Evolutionary conservation across 2,113 vertebrate species (phyloP), one percentile per base, ranked within the genome.

Genomic region (Lepidothrix coronata): DNA sequence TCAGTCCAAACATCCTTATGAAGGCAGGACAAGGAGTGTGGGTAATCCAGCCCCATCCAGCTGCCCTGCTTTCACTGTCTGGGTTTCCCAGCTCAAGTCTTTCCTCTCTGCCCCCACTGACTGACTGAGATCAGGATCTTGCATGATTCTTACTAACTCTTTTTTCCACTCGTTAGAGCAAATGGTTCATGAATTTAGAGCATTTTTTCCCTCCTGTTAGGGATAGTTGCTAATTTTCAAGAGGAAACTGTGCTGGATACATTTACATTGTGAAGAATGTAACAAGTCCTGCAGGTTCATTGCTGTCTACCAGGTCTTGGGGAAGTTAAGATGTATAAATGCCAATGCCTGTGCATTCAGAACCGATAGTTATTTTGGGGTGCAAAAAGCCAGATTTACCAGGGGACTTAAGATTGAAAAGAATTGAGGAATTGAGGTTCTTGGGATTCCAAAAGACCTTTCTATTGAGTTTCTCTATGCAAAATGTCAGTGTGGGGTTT

Each of bases 381-480:
- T 75, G 23, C 28, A 81, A 88, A 85, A 81, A 81, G 11, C 3
- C 35, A 43, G 17, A 51, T 70, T 70, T 81, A 55, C 6, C 28
- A 59, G 22, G 12, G 35, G 23, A 27, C 2, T 68, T 24, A 63
- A 68, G 43, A 18, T 2, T 57, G n/a, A 43, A 31, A 75, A 66
- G 19, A 83, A 24, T 1, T 52, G 30, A 59, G 4, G 31, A 78
- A 23, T 1, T 44, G 31, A 61, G 4, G 23, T 51, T 86, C n/a
- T 52, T 48, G 14, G 48, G 17, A 25, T 62, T 41, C 63, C 48
- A 52, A 11, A 52, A 71, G 39, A 66, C 3, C 37, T 37, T 62
- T 63, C 14, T 20, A 1, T 61, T 0, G 3, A 63, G 14, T 58
- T 86, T 82, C 43, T 75, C 11, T 55, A 0, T 51, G n/a, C 4